phyloP scores from a whole-genome alignment of 2,797 vertebrate species.

The Enteromius fasciolatus region DNA sequence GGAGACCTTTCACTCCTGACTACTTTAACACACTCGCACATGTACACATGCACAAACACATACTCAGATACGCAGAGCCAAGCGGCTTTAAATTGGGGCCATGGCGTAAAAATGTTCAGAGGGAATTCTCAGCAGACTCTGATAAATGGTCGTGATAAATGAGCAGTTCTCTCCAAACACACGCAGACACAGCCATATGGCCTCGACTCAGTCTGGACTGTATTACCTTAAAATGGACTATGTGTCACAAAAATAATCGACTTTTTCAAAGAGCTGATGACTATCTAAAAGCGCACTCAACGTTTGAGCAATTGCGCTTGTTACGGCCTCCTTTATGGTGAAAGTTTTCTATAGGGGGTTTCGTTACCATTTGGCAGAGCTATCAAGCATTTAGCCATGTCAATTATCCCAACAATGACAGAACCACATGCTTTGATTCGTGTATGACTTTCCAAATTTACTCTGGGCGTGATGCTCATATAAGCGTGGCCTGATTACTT shows the following conservation, averaged over 20 bases:
- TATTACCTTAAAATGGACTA: slow-evolving; percentile 50
- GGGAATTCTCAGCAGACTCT: slow-evolving; percentile 67
- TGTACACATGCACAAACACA: slow-evolving; percentile 31
- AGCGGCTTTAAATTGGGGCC: slow-evolving; percentile 60
- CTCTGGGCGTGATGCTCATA: background rate
- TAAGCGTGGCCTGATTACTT: background rate
- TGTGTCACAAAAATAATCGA: slow-evolving; percentile 50
- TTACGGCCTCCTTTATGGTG: slow-evolving; percentile 10
- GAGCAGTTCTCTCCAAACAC: slow-evolving; percentile 48
- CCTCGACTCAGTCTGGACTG: slow-evolving; percentile 51
- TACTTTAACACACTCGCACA: slow-evolving; percentile 34
- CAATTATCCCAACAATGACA: slow-evolving; percentile 25
- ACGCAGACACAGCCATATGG: slow-evolving; percentile 50
- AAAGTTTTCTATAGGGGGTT: slow-evolving; percentile 4
- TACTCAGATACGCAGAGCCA: slow-evolving; percentile 25
- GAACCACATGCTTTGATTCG: slow-evolving; percentile 30
- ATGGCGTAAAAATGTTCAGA: slow-evolving; percentile 60
- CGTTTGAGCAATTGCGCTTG: slow-evolving; percentile 21
- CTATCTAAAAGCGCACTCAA: slow-evolving; percentile 36
- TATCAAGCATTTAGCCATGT: slow-evolving; percentile 8
- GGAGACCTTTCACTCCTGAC: slow-evolving; percentile 42
- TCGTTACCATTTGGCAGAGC: slow-evolving; percentile 22
- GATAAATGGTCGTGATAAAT: slow-evolving; percentile 73
- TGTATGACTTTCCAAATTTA: slow-evolving; percentile 17
- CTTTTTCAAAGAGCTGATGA: slow-evolving; percentile 46